Evolutionary conservation across 2,888 invertebrate genomes (phyloP).

Genomic region (Dichetophora obliterata): DNA sequence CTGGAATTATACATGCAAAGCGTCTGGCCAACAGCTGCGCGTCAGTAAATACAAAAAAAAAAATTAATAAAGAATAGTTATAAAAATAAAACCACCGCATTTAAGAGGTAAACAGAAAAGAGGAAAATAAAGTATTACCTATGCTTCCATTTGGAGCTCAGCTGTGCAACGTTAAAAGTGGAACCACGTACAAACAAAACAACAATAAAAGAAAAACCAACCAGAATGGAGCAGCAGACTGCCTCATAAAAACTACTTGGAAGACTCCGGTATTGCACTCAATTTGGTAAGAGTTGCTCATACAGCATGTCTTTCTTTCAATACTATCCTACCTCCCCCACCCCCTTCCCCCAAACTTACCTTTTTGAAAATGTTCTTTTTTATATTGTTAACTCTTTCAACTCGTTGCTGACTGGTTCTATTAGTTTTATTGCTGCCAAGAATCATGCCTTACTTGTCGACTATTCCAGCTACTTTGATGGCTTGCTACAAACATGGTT

Average conservation of each 20-base stretch:
- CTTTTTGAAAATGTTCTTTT: slow-evolving; percentile 7
- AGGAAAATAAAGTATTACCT: not conserved
- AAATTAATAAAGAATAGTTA: not conserved
- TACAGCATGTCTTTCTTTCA: slow-evolving; percentile 9
- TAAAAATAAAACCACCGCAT: not conserved
- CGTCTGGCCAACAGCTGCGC: slow-evolving; percentile 30
- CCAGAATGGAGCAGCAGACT: not conserved
- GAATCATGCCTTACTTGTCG: slow-evolving; percentile 12
- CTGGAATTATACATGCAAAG: slow-evolving; percentile 40
- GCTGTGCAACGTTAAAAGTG: slow-evolving; percentile 29
- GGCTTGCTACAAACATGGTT: not conserved
- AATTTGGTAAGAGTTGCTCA: slow-evolving; percentile 55
- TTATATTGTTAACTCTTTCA: slow-evolving; percentile 1
- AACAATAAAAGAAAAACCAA: not conserved
- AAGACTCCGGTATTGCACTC: slow-evolving; percentile 54
- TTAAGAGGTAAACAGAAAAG: not conserved
- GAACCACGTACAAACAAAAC: slow-evolving; percentile 19
- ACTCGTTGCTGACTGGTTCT: not conserved
- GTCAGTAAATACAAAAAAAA: slow-evolving; percentile 24
- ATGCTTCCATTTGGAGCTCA: slow-evolving; percentile 6
- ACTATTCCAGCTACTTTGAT: not conserved
- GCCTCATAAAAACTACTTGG: not conserved
- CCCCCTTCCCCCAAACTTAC: not conserved
- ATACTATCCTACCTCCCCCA: not conserved
- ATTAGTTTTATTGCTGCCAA: not conserved